A percentile compares a stretch with the other conserved stretches of the same genome.
phyloP scores from a whole-genome alignment of 23 tunicate genomes.

The Corella eumyota region DNA sequence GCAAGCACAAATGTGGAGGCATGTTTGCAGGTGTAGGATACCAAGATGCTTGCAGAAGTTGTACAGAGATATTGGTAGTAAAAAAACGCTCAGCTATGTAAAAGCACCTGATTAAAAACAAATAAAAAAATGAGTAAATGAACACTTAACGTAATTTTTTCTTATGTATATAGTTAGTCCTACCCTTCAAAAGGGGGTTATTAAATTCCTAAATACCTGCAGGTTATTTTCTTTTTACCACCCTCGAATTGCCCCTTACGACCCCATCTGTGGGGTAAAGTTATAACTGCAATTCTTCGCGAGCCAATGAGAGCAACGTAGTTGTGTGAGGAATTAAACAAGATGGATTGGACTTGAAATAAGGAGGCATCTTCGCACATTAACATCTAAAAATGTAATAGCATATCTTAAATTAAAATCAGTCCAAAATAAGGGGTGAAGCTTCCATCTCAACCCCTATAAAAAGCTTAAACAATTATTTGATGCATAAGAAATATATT shows the following conservation, averaged over 20 bases:
- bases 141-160: neutral
- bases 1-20: constrained; percentile 36
- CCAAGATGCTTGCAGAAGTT: constrained; percentile 83
- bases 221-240: constrained; percentile 20
- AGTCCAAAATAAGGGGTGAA: neutral
- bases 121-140: neutral
- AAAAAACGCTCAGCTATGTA: constrained; percentile 82
- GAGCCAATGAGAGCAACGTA: constrained; percentile 63
- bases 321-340: constrained; percentile 15
- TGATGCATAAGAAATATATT: too few species aligned
- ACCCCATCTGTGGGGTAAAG: constrained; percentile 61
- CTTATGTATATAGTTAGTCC: neutral
- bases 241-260: constrained; percentile 32
- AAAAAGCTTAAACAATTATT: too few species aligned
- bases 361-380: constrained; percentile 52
- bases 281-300: constrained; percentile 45
- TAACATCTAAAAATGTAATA: constrained; percentile 20
- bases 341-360: constrained; percentile 43
- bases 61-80: constrained; percentile 51
- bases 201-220: too few species aligned
- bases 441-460: too few species aligned
- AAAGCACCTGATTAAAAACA: constrained; percentile 22
- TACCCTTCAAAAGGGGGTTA: neutral
- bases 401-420: too few species aligned
- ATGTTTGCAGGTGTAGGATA: constrained; percentile 41